These are phyloP conservation scores for Hippoglossus hippoglossus DNA, from an alignment of 2,797 vertebrate genomes.

Conservation along the genomic window DNA sequence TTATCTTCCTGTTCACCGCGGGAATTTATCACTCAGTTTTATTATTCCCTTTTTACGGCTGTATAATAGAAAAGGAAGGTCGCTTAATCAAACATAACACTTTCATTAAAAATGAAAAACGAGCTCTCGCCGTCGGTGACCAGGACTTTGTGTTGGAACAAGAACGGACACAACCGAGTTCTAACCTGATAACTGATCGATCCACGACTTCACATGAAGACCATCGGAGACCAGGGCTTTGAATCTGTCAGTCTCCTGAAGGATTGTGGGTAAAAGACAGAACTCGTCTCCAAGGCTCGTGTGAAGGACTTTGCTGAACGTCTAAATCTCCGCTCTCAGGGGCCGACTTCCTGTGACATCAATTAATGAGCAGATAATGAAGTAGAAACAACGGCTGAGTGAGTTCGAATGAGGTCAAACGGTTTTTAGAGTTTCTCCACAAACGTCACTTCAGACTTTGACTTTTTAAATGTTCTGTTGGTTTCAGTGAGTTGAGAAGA, in stretches of 20 bases:
- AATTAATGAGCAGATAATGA: slow-evolving; percentile 38
- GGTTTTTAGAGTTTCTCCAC: slow-evolving; percentile 5
- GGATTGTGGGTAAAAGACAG: neutral
- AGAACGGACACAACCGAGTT: too few species aligned
- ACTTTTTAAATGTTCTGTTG: too few species aligned
- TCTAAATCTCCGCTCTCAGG: neutral
- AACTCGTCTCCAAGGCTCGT: too few species aligned
- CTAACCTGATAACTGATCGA: too few species aligned
- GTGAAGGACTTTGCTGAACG: neutral
- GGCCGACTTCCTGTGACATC: slow-evolving; percentile 26
- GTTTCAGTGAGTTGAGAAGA: neutral
- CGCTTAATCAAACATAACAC: neutral
- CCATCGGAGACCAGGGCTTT: too few species aligned
- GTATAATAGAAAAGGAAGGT: neutral
- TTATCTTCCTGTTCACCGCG: neutral
- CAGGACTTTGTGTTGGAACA: too few species aligned
- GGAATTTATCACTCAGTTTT: neutral
- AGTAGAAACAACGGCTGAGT: neutral
- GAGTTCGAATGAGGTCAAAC: slow-evolving; percentile 8
- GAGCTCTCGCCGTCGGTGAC: too few species aligned
- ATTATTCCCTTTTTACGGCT: neutral
- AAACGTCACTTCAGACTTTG: neutral
- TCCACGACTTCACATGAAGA: too few species aligned
- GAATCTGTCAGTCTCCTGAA: neutral
- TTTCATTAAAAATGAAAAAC: too few species aligned